Evolutionary conservation across 2,797 vertebrate species (phyloP).

Genomic region (Rhabdomys pumilio): DNA sequence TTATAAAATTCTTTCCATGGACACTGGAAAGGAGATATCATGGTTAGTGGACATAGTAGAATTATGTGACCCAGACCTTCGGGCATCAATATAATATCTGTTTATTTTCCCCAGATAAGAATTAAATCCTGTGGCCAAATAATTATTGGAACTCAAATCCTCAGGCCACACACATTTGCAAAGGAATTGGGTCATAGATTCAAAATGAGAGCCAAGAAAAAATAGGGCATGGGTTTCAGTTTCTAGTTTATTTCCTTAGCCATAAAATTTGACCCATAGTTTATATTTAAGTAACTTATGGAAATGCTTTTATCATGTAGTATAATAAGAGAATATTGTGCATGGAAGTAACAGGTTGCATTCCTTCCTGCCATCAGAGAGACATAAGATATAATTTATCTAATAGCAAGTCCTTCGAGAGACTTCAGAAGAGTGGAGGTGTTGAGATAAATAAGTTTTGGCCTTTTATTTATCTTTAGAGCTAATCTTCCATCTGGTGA

Average conservation of each 20-base stretch:
- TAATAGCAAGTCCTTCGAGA: not conserved
- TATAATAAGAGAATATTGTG: not conserved
- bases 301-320: not conserved
- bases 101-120: not conserved
- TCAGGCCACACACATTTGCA: not conserved
- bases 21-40: not conserved
- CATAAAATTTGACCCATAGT: not conserved
- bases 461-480: not conserved
- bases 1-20: not conserved
- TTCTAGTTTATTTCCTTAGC: not conserved
- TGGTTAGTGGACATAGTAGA: not conserved
- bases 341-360: not conserved
- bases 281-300: not conserved
- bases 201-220: not conserved
- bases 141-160: not conserved
- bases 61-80: not conserved
- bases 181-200: not conserved
- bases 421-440: not conserved
- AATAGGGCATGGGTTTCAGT: not conserved
- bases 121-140: not conserved
- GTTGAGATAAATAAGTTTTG: not conserved
- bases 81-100: not conserved
- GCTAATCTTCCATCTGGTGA: not conserved
- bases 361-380: not conserved
- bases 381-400: not conserved